phyloP scores from a whole-genome alignment of 1,140 invertebrate genomes.

The Drosophila mojavensis region DNA sequence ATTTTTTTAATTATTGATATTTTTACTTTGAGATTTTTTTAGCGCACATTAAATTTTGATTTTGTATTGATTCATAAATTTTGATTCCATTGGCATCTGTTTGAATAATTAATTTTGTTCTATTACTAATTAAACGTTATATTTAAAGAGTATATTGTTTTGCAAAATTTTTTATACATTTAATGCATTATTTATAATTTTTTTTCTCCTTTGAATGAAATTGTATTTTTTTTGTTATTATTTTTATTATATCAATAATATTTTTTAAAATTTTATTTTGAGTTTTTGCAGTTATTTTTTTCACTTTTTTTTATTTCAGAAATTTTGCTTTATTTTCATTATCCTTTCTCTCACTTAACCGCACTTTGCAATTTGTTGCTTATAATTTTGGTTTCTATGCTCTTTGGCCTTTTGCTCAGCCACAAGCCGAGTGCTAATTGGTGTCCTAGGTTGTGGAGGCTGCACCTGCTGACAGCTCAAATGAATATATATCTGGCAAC shows the following conservation, averaged over 20 bases:
- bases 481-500: slow-evolving; percentile 24
- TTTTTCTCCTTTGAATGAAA: background rate
- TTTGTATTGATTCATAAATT: too few species aligned
- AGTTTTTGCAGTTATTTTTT: background rate
- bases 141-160: background rate
- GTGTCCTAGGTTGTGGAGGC: background rate
- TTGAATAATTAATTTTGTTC: too few species aligned
- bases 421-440: slow-evolving; percentile 34
- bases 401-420: too few species aligned
- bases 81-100: too few species aligned
- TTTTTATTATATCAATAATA: too few species aligned
- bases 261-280: too few species aligned
- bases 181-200: background rate
- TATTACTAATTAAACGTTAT: background rate
- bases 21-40: background rate
- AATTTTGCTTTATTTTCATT: background rate
- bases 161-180: background rate
- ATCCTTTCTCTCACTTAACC: background rate
- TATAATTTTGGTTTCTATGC: background rate
- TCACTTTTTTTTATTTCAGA: background rate
- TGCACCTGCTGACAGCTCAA: too few species aligned
- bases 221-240: too few species aligned
- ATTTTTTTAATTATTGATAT: slow-evolving; percentile 4
- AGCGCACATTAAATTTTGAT: background rate
- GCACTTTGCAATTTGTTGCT: slow-evolving; percentile 3